Evolutionary conservation across 2,113 vertebrate genomes (phyloP), one percentile per base, ranked within the genome.

Genomic region (Oncorhynchus clarkii): DNA sequence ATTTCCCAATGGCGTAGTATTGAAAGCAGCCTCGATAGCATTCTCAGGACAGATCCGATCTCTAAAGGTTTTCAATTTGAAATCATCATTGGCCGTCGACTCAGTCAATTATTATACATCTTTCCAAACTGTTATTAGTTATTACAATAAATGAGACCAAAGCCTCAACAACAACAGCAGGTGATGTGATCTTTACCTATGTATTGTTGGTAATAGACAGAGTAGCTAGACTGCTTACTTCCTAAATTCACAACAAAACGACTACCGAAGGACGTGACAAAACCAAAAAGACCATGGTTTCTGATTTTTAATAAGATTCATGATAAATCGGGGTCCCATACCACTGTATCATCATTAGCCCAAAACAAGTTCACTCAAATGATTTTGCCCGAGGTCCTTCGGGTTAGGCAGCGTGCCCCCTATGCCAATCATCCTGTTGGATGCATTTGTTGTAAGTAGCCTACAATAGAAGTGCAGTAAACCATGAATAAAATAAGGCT

Each of bases 1-100:
- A 90, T 91, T 91, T 90, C 90, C 39, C 39, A 90, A 69, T 77
- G 89, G 84, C 82, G 83, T 86, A 85, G 78, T 87, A 89, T 78
- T 80, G 83, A 82, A 83, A 80, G 83, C 81, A 81, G 88, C 83
- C 85, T 73, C 86, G 73, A 82, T 86, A 82, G 82, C 83, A 85
- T 82, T 79, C 85, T 80, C 84, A 45, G 8, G 39, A 45, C 9
- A 11, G 39, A 83, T 66, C 57, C 71, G 49, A 76, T 84, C 84
- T 88, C 85, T 77, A 80, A 79, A 39, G 39, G n/a, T 22, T n/a
- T 54, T 62, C 20, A 62, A 24, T 62, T 22, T 62, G 9, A 62
- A 62, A 62, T n/a, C 59, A 24, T 7, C 59, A 62, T 8, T 22
- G n/a, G 59, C n/a, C 1, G 59, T 9, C 24, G 59, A 62, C 59